Conservation (phyloP, 2,113 vertebrate species). For the Austrofundulus limnaeus region DNA sequence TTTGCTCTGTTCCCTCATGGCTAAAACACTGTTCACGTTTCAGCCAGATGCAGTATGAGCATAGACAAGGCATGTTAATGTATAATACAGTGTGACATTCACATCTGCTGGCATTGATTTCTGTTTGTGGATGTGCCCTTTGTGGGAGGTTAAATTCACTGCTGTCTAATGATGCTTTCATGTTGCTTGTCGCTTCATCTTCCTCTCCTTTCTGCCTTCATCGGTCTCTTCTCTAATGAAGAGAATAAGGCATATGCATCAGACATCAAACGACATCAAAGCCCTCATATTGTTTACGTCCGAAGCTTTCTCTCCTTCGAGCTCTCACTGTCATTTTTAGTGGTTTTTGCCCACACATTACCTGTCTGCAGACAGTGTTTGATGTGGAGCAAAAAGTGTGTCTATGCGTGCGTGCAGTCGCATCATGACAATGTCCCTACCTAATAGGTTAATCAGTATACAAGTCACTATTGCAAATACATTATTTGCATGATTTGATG, state of each 20-base stretch:
- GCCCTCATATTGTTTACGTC: conserved; percentile 50
- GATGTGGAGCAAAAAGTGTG: conserved; percentile 48
- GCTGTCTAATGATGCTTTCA: conserved; percentile 68
- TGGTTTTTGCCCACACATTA: conserved; percentile 45
- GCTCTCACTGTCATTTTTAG: conserved; percentile 31
- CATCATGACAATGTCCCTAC: conserved; percentile 20
- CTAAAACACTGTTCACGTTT: background rate
- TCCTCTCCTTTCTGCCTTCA: conserved; percentile 23
- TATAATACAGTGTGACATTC: conserved; percentile 18
- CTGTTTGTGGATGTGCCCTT: conserved; percentile 53
- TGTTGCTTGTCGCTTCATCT: conserved; percentile 54
- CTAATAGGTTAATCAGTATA: conserved; percentile 8
- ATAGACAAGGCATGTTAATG: background rate
- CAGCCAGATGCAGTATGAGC: background rate
- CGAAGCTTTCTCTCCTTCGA: conserved; percentile 34
- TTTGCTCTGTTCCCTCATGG: conserved; percentile 3
- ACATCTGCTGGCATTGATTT: conserved; percentile 46
- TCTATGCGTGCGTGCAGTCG: background rate
- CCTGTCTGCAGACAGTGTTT: conserved; percentile 59
- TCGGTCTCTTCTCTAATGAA: conserved; percentile 51
- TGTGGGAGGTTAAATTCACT: conserved; percentile 69
- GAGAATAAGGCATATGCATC: conserved; percentile 48
- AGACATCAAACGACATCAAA: conserved; percentile 75
- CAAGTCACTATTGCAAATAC: conserved; percentile 8
- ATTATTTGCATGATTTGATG: conserved; percentile 12